phyloP scores from a whole-genome alignment of 2,113 vertebrate species.

The Syrrhaptes paradoxus region DNA sequence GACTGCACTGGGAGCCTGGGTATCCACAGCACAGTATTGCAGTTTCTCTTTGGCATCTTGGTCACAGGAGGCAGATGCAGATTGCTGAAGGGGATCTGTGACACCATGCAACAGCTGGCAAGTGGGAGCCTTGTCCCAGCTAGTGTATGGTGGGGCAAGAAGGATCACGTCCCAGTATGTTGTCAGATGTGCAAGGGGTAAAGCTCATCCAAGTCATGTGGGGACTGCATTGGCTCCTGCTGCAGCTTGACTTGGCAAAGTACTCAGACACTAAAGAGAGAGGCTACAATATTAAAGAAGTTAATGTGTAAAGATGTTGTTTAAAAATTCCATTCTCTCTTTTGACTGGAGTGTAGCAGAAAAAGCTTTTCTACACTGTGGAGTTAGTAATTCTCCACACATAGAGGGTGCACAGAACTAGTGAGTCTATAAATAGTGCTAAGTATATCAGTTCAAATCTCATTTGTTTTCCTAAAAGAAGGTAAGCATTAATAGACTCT shows the following conservation, averaged over 20 bases:
- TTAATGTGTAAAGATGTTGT: background rate
- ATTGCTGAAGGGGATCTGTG: background rate
- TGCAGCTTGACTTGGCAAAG: background rate
- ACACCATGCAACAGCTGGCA: background rate
- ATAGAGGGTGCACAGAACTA: background rate
- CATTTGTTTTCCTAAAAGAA: constrained; percentile 28
- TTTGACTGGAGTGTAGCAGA: background rate
- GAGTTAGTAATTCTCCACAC: background rate
- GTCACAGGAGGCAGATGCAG: background rate
- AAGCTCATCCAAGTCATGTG: background rate
- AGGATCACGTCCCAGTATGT: background rate
- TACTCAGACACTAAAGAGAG: background rate
- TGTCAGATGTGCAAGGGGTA: background rate
- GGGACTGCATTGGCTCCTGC: background rate
- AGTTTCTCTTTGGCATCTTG: background rate
- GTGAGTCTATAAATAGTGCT: background rate
- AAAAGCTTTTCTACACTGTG: background rate
- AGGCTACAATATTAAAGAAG: background rate
- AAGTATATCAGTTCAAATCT: background rate
- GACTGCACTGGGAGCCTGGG: background rate
- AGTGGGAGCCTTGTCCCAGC: background rate
- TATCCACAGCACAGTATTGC: fast-evolving
- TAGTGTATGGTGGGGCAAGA: background rate
- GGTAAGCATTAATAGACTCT: background rate
- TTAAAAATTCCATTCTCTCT: background rate